phyloP scores from a whole-genome alignment of 1,140 invertebrate species.

The Zaprionus kolodkinae region DNA sequence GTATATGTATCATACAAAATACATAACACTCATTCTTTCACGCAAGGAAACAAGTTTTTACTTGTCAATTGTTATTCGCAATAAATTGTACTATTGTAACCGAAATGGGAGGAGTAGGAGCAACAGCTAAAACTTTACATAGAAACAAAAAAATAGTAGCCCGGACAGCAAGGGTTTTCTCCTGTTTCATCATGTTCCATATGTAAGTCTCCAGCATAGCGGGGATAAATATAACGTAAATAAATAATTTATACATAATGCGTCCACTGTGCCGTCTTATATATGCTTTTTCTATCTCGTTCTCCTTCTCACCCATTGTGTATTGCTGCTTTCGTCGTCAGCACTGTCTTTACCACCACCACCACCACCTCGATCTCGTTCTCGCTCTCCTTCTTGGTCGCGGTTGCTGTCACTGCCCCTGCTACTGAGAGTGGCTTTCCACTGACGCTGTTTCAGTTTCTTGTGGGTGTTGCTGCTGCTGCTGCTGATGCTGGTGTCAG shows the following conservation, averaged over 20 bases:
- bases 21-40: neutral
- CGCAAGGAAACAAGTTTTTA: slow-evolving; percentile 21
- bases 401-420: slow-evolving; percentile 8
- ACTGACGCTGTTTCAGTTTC: neutral
- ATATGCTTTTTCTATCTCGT: slow-evolving; percentile 20
- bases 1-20: neutral
- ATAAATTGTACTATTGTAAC: neutral
- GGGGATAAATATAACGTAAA: slow-evolving; percentile 75
- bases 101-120: neutral
- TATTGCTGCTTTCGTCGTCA: slow-evolving; percentile 33
- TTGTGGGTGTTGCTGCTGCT: slow-evolving; percentile 57
- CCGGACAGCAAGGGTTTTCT: neutral
- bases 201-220: slow-evolving; percentile 22
- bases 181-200: slow-evolving; percentile 2
- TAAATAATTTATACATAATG: slow-evolving; percentile 82
- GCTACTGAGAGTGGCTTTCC: slow-evolving; percentile 3
- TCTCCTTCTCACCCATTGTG: slow-evolving; percentile 38
- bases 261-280: slow-evolving; percentile 46
- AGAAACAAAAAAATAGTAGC: slow-evolving; percentile 13
- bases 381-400: neutral
- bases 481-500: slow-evolving; percentile 6
- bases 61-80: slow-evolving; percentile 3
- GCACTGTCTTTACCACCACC: slow-evolving; percentile 17
- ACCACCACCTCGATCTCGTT: neutral
- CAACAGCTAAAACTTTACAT: slow-evolving; percentile 14